Percentiles rank a stretch among this genome's conserved stretches.
Evolutionary conservation across 2,797 vertebrate species (phyloP).

Genomic region (Danio choprae): DNA sequence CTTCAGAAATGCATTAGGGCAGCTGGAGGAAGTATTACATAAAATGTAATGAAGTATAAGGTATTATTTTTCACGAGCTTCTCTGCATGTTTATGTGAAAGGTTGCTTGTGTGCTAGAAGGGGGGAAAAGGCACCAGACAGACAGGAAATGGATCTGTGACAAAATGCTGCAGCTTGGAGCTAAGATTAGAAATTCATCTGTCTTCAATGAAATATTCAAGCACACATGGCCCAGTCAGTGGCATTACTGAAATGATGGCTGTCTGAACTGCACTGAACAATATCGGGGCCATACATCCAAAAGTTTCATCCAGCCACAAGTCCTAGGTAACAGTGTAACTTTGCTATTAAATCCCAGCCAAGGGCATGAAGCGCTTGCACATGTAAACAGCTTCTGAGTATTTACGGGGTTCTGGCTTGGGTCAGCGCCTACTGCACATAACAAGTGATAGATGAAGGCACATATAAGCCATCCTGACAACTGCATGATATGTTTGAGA

Average conservation of each 20-base stretch:
- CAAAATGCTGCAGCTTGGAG: slow-evolving; percentile 81
- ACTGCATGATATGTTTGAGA: neutral
- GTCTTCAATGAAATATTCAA: slow-evolving; percentile 87
- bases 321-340: slow-evolving; percentile 16
- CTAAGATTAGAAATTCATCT: slow-evolving; percentile 88
- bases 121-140: slow-evolving; percentile 66
- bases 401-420: neutral
- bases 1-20: neutral
- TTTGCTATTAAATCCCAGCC: slow-evolving; percentile 17
- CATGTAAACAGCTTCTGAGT: slow-evolving; percentile 20
- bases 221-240: slow-evolving; percentile 72
- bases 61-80: slow-evolving; percentile 31
- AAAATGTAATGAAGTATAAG: slow-evolving; percentile 29
- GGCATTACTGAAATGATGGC: slow-evolving; percentile 77
- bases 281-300: slow-evolving; percentile 63
- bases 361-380: neutral
- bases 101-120: slow-evolving; percentile 22
- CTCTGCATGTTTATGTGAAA: slow-evolving; percentile 19
- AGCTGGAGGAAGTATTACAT: neutral
- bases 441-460: slow-evolving; percentile 1
- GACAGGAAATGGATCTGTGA: slow-evolving; percentile 81
- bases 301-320: slow-evolving; percentile 47
- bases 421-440: neutral
- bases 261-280: slow-evolving; percentile 77
- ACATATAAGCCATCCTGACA: slow-evolving; percentile 4